A percentile compares a stretch with the other conserved stretches of the same genome.
Evolutionary conservation across 2,888 invertebrate species (phyloP).

Genomic region (Poecilus cupreus): DNA sequence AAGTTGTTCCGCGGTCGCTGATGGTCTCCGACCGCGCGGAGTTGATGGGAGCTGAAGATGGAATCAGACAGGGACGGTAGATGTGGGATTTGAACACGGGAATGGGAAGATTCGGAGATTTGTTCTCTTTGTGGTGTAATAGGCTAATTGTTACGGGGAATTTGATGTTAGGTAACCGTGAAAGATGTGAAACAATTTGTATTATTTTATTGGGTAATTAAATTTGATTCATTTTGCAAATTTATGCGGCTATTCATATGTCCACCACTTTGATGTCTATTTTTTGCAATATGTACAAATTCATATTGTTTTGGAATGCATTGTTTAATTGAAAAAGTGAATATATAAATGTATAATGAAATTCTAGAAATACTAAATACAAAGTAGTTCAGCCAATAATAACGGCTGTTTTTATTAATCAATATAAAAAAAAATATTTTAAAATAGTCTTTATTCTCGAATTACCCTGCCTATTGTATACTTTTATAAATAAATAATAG

Average conservation of each 20-base stretch:
- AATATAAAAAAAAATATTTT: too few species aligned
- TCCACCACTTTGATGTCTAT: not conserved
- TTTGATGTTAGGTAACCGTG: conserved; percentile 14
- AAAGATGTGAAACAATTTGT: conserved; percentile 18
- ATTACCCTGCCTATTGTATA: too few species aligned
- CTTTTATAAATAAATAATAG: too few species aligned
- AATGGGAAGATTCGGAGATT: not conserved
- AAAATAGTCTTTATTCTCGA: too few species aligned
- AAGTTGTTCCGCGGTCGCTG: conserved; percentile 47
- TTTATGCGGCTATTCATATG: conserved; percentile 9
- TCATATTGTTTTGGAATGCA: too few species aligned
- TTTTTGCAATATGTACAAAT: too few species aligned
- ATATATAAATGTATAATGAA: not conserved
- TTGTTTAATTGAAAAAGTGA: too few species aligned
- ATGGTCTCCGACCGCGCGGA: not conserved
- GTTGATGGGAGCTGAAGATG: not conserved
- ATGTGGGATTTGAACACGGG: not conserved
- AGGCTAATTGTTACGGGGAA: not conserved
- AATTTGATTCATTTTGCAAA: not conserved
- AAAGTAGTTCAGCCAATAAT: too few species aligned
- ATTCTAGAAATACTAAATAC: too few species aligned
- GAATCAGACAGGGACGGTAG: conserved; percentile 8
- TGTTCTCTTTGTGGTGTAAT: conserved; percentile 20
- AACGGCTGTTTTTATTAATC: too few species aligned
- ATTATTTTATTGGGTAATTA: conserved; percentile 26